These are phyloP conservation scores for Seriola aureovittata DNA, from an alignment of 2,113 vertebrate species.

Conservation along the genomic window DNA sequence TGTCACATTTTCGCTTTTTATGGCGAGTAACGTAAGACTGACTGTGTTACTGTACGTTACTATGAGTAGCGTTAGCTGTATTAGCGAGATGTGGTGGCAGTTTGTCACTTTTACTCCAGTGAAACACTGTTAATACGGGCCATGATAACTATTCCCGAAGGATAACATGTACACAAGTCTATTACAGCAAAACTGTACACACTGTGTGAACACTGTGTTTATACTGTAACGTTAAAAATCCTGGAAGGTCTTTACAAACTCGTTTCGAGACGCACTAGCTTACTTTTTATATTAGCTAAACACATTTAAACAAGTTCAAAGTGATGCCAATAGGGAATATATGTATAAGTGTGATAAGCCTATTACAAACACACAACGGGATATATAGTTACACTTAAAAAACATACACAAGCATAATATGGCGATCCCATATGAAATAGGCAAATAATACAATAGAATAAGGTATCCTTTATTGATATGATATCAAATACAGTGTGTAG, in stretches of 20 bases:
- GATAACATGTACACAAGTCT: accelerated
- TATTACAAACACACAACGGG: background rate
- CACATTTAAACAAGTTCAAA: too few species aligned
- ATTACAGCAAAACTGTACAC: background rate
- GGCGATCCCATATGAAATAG: too few species aligned
- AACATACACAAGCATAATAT: too few species aligned
- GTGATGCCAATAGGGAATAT: too few species aligned
- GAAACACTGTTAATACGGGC: background rate
- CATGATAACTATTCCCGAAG: background rate
- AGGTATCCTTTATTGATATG: too few species aligned
- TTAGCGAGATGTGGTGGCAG: background rate
- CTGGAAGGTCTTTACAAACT: background rate
- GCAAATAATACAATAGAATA: too few species aligned
- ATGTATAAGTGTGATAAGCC: background rate
- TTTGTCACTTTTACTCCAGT: constrained; percentile 1
- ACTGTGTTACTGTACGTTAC: background rate
- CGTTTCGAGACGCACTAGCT: background rate
- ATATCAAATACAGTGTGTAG: too few species aligned
- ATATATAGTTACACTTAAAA: too few species aligned
- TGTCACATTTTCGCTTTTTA: background rate
- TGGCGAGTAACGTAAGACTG: background rate
- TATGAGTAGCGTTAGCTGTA: background rate
- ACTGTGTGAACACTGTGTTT: background rate
- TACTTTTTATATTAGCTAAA: background rate
- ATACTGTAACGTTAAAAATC: background rate